Evolutionary conservation across 2,113 vertebrate species (phyloP).

Genomic region (Pangasianodon hypophthalmus): DNA sequence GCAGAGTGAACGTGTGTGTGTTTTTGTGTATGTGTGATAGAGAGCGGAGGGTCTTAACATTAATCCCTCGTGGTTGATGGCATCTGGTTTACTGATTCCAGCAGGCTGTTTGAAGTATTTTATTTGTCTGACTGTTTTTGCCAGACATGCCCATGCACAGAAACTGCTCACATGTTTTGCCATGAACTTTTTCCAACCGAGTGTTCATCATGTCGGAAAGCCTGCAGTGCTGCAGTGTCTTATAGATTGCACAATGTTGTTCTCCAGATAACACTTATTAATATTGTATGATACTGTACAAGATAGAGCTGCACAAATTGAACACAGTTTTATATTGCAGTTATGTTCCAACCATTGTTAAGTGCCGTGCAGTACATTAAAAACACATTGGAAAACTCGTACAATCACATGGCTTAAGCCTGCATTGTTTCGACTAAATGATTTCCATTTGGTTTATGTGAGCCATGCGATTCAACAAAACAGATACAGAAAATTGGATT

Average conservation of each 20-base stretch:
- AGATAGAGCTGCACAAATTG: neutral
- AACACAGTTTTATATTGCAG: neutral
- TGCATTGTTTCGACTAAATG: neutral
- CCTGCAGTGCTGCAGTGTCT: neutral
- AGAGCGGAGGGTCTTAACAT: constrained; percentile 1
- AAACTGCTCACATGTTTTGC: constrained; percentile 26
- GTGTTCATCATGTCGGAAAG: constrained; percentile 31
- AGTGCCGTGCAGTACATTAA: neutral
- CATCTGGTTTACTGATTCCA: constrained; percentile 42
- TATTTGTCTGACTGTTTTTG: constrained; percentile 32
- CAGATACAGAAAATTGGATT: neutral
- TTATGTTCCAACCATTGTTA: neutral
- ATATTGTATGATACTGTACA: neutral
- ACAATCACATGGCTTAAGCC: neutral
- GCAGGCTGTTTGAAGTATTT: constrained; percentile 39
- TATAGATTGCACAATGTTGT: neutral
- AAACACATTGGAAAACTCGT: neutral
- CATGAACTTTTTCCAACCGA: constrained; percentile 13
- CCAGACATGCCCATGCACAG: neutral
- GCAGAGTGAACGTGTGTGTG: neutral
- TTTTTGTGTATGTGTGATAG: constrained; percentile 10
- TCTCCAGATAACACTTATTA: neutral
- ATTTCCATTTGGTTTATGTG: constrained; percentile 3
- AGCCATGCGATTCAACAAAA: neutral
- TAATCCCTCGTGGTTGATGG: constrained; percentile 29